Base-by-base conservation (phyloP, 2,113 vertebrate species). In the Stigmatopora nigra region DNA sequence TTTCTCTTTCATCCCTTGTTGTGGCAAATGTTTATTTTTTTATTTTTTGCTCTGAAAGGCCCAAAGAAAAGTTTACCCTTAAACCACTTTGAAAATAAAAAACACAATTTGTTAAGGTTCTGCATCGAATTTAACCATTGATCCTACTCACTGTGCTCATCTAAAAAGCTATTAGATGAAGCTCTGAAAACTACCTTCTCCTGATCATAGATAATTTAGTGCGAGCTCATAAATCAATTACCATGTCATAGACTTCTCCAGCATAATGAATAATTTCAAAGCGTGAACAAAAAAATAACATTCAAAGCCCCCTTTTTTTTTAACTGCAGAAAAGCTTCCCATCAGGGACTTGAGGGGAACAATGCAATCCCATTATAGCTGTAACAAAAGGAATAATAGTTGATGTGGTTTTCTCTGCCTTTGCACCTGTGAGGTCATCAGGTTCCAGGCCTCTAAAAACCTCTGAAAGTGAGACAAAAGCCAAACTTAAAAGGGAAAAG, bases 361-460 rank as follows among this genome's bases (percentile, higher is more conserved):
- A 69, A 77, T 64, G 63, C 64, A 66, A 61, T 70, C 67, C 68
- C 16, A 67, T 80, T 69, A 69, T 58, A 19, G 41, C 68, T 20
- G 67, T 41, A 48, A 68, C 69, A 46, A 77, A 59, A 58, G 72
- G 68, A 65, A 59, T 46, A 31, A 63, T 53, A 73, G 64, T 75
- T 67, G 74, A 75, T 70, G 15, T 22, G 59, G 56, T 69, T 47
- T 69, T 60, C 57, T 55, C 68, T 72, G 69, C n/a, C 61, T 11
- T 45, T 46, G 70, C 49, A 31, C 60, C 22, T 63, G 68, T 77
- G 76, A 76, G 71, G 77, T 79, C 78, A 64, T 80, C 60, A 44
- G 5, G 25, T 10, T 60, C 13, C 17, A 9, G 51, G 45, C 63
- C 59, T 56, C 31, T 44, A 65, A 70, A 71, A 63, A 56, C 20